Base-by-base conservation (phyloP, 1,140 invertebrate species). In the Maconellicoccus hirsutus region DNA sequence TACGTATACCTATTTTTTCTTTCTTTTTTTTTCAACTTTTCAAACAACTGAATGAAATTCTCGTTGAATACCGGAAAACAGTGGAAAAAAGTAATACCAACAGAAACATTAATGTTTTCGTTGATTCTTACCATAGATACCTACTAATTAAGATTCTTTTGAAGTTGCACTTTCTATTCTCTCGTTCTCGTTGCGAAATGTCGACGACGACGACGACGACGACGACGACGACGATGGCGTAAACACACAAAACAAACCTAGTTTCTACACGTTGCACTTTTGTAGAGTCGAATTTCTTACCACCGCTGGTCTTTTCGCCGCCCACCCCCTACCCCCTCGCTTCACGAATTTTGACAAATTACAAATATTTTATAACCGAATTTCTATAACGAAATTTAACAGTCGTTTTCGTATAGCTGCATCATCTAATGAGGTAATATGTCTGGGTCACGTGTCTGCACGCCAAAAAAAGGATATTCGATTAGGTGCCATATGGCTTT, bases 61-160 rank as follows among this genome's bases (percentile, higher is more conserved):
- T 52, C 42, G 42, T 16, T 52, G 42, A 52, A 52, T 52, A 52
- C 42, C 42, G n/a, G 42, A 52, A 52, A 52, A 52, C 42, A 52
- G 42, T 16, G 42, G 29, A 33, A 52, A 52, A 52, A 52, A 52
- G 42, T 52, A 52, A 52, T 52, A 52, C 42, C 12, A 52, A 52
- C 42, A 52, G 42, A 52, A 52, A 52, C 42, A 52, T 52, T 52
- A 52, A 52, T 52, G 42, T 52, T 52, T 52, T 52, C 42, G 42
- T 52, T 52, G 42, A 52, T 52, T 52, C 42, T 52, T 52, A 52
- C 42, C 29, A 33, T 33, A 33, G 29, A 33, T 33, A 33, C 29
- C 12, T 52, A 52, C 42, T 52, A 52, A 52, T 52, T 52, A 52
- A 52, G 42, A 52, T 52, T 52, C 42, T 52, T 52, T 52, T 52